phyloP scores from a whole-genome alignment of 2,113 vertebrate genomes.

The Sturnira hondurensis region DNA sequence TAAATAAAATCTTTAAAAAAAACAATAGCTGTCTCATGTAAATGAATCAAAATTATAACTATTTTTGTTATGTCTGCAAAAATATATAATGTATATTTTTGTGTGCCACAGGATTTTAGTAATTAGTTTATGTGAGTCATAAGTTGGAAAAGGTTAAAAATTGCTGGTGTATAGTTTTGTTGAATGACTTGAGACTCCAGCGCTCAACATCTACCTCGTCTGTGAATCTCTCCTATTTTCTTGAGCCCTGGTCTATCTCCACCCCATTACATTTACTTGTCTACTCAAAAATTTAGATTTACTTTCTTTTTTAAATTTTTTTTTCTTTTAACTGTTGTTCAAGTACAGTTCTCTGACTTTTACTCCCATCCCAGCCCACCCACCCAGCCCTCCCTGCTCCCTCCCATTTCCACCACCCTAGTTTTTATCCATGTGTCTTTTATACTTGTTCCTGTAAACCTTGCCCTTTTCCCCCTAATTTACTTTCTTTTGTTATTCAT shows the following conservation, averaged over 20 bases:
- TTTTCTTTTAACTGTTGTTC: too few species aligned
- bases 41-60: not conserved
- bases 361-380: too few species aligned
- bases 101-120: not conserved
- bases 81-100: not conserved
- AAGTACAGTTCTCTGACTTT: too few species aligned
- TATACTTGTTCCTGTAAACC: too few species aligned
- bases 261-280: not conserved
- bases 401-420: too few species aligned
- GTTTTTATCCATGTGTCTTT: too few species aligned
- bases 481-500: not conserved
- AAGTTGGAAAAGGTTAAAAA: not conserved
- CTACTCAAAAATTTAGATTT: not conserved
- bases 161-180: not conserved
- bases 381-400: too few species aligned
- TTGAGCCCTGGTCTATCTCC: not conserved
- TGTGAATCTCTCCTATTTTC: not conserved
- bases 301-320: not conserved
- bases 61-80: not conserved
- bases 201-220: not conserved
- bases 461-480: too few species aligned
- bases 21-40: not conserved
- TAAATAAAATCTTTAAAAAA: too few species aligned
- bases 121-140: not conserved
- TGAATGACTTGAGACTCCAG: not conserved